Conservation (phyloP, 2,113 vertebrate species). For the Burhinus bistriatus region DNA sequence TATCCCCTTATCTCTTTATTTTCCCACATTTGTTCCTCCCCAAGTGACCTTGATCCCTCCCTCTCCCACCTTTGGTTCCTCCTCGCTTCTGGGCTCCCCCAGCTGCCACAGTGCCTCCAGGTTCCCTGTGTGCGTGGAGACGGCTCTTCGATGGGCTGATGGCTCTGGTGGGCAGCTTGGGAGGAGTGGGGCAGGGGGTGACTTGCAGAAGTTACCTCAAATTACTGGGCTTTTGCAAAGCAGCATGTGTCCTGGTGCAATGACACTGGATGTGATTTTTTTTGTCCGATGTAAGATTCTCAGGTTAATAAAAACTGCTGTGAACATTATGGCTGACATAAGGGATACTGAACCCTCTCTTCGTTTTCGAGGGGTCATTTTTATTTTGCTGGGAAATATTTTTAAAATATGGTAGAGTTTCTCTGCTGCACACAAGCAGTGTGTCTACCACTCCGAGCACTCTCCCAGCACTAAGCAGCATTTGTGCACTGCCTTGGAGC, state of each 20-base stretch:
- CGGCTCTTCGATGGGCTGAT: not conserved
- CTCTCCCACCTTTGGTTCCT: not conserved
- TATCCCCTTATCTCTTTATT: not conserved
- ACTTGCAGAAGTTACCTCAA: not conserved
- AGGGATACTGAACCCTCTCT: not conserved
- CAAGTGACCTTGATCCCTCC: not conserved
- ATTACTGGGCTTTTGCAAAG: not conserved
- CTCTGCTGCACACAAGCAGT: not conserved
- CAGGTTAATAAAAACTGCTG: not conserved
- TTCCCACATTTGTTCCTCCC: not conserved
- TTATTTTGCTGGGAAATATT: not conserved
- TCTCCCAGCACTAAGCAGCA: not conserved
- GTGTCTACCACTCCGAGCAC: not conserved
- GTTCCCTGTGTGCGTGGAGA: not conserved
- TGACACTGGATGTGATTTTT: not conserved
- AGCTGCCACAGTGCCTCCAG: accelerated
- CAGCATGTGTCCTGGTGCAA: not conserved
- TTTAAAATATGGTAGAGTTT: not conserved
- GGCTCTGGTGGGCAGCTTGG: not conserved
- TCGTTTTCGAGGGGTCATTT: not conserved
- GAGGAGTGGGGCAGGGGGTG: not conserved
- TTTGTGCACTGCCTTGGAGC: not conserved
- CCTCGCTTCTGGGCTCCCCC: not conserved
- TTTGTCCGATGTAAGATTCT: not conserved
- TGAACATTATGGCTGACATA: not conserved